phyloP scores from a whole-genome alignment of 2,113 vertebrate species.

The Ondatra zibethicus region DNA sequence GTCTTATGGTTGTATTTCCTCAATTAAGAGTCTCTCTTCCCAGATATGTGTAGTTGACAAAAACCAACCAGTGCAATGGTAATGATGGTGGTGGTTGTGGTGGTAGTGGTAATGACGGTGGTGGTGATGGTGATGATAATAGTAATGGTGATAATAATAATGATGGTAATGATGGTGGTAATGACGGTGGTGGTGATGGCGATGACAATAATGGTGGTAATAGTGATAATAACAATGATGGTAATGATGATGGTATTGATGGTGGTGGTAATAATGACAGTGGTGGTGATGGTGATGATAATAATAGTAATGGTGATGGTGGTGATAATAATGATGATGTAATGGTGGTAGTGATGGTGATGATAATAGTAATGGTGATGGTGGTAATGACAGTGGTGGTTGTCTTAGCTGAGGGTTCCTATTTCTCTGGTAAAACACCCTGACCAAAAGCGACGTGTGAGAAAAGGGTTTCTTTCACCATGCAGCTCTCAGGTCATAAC shows the following conservation, averaged over 20 bases:
- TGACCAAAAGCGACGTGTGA: neutral
- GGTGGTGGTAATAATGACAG: fast-evolving
- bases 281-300: too few species aligned
- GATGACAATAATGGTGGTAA: neutral
- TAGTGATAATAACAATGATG: neutral
- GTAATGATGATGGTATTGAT: fast-evolving
- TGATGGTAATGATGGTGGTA: neutral
- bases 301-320: fast-evolving
- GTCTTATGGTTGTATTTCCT: too few species aligned
- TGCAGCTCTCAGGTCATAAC: neutral
- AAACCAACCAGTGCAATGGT: neutral
- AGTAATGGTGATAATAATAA: neutral
- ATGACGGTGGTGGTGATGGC: neutral
- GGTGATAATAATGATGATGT: neutral
- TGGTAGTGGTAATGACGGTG: neutral
- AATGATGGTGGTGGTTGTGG: too few species aligned
- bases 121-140: neutral
- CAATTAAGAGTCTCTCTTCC: too few species aligned
- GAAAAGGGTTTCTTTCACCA: neutral
- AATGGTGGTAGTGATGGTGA: fast-evolving
- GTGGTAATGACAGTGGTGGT: neutral
- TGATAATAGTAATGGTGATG: neutral
- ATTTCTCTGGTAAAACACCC: neutral
- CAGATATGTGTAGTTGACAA: too few species aligned
- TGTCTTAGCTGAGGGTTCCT: neutral